Evolutionary conservation across 2,797 vertebrate species (phyloP), one percentile per base, ranked within the genome.

Genomic region (Acomys russatus): DNA sequence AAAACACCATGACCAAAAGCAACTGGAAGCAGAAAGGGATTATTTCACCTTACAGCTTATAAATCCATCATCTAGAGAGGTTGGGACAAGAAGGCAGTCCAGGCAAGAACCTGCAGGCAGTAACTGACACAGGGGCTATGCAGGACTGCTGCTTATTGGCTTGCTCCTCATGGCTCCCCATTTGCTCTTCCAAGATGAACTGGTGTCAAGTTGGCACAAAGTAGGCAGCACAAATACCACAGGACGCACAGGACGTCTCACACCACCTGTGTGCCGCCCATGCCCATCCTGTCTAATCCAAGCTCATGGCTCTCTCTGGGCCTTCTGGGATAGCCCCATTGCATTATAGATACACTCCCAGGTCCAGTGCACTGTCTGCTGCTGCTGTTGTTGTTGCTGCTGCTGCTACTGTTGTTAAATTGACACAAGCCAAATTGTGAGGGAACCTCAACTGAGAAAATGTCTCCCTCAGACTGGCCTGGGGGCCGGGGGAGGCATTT

Each of bases 261-360:
- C 0, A 7, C 9, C 28, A 77, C 17, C 35, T 4, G 2, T 3
- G 3, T 3, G 25, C 1, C 18, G 10, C 83, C 9, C n/a, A n/a
- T n/a, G n/a, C n/a, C 4, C 6, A 8, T 35, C 4, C 66, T 15
- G 12, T 35, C 49, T 15, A n/a, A 22, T n/a, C 51, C 83, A 3
- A 9, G 2, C 0, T 0, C 2, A 0, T 9, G 0, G 2, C n/a
- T 10, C 3, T 33, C 70, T 22, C 6, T 1, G 0, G 9, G 35
- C 3, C n/a, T 56, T 18, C 17, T 11, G 0, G 5, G 0, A 0
- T 1, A 0, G 56, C 7, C 54, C 54, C 11, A 25, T 14, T 15
- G 38, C 3, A 0, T 3, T 7, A 38, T 4, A 44, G 35, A 76
- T 12, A 70, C 25, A 3, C 0, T 23, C 35, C 28, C 7, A 0